These are phyloP conservation scores for Synergus gifuensis DNA, from an alignment of 2,888 invertebrate genomes.

Conservation along the genomic window DNA sequence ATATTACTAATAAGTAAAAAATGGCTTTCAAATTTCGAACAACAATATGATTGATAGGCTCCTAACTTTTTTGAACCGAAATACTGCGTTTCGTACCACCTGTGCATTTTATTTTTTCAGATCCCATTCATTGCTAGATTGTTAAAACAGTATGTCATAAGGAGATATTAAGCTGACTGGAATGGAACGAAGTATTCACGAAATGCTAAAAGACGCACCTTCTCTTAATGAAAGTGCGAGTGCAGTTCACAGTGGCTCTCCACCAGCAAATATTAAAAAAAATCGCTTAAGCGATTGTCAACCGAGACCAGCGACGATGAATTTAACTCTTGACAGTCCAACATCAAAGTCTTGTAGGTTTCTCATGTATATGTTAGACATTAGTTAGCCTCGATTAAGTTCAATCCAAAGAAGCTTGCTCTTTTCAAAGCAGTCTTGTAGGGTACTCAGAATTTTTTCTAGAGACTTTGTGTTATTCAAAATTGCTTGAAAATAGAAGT, in stretches of 20 bases:
- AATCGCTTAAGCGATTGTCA: constrained; percentile 77
- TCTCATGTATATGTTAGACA: neutral
- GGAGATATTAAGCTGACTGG: constrained; percentile 60
- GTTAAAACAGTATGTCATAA: constrained; percentile 56
- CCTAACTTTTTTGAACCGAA: too few species aligned
- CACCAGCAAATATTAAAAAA: constrained; percentile 78
- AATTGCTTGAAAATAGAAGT: too few species aligned
- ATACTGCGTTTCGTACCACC: too few species aligned
- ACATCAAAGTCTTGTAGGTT: constrained; percentile 77
- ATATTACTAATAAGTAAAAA: too few species aligned
- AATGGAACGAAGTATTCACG: constrained; percentile 87
- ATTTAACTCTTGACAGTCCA: constrained; percentile 85
- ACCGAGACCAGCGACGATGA: constrained; percentile 82
- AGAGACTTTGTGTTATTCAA: too few species aligned
- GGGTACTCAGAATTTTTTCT: too few species aligned
- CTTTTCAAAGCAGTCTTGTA: too few species aligned
- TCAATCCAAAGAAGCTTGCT: too few species aligned
- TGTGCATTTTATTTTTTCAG: constrained; percentile 21
- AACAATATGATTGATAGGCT: too few species aligned
- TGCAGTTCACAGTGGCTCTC: constrained; percentile 87
- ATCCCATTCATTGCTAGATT: neutral
- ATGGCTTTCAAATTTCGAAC: too few species aligned
- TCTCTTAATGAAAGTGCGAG: constrained; percentile 87
- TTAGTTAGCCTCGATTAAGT: neutral
- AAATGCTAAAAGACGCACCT: constrained; percentile 91